phyloP scores from a whole-genome alignment of 1,140 invertebrate genomes.

The Aplysia californica region DNA sequence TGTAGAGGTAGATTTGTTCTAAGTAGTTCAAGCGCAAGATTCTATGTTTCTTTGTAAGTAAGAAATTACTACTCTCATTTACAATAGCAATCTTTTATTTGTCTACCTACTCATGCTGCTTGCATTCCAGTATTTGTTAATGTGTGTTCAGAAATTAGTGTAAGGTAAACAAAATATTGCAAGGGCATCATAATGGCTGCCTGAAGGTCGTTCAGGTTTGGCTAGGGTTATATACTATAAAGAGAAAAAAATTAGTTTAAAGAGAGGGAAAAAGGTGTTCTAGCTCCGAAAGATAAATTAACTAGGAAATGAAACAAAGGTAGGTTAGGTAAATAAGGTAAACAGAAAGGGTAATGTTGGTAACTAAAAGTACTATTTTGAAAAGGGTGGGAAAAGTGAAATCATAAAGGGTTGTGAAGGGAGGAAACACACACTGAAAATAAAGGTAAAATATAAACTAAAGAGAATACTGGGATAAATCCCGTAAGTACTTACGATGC shows the following conservation, averaged over 20 bases:
- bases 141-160: no score
- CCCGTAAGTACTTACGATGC: conserved; percentile 20
- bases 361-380: no score
- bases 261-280: neutral
- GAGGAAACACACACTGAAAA: neutral
- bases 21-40: neutral
- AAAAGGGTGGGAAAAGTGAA: neutral
- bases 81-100: neutral
- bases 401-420: neutral
- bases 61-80: neutral
- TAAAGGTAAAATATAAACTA: neutral
- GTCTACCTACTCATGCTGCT: no score
- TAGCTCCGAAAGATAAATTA: neutral
- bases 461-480: neutral
- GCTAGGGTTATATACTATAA: neutral
- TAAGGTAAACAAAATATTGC: neutral
- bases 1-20: no score
- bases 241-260: neutral
- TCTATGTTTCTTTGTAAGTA: neutral
- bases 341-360: no score
- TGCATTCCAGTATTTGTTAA: no score
- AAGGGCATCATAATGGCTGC: neutral
- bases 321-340: no score
- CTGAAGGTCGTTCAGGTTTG: neutral
- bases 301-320: neutral